Conservation (phyloP, 2,888 invertebrate species). For the Argyresthia albistria region DNA sequence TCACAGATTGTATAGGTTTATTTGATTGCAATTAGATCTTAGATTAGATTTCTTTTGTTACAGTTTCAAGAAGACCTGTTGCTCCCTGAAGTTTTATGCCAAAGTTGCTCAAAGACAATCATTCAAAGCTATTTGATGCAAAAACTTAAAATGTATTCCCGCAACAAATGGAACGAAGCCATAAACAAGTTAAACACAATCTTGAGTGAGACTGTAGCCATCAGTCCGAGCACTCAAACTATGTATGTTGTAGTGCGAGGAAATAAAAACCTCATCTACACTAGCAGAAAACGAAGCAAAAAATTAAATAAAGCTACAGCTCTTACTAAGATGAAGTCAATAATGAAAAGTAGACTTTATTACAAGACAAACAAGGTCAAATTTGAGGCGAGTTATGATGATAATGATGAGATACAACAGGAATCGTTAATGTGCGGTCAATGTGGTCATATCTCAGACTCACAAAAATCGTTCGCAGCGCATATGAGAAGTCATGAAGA, state of each 20-base stretch:
- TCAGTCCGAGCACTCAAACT: conserved; percentile 23
- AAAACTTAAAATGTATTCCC: conserved; percentile 32
- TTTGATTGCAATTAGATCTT: neutral
- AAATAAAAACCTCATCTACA: conserved; percentile 29
- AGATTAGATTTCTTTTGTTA: conserved; percentile 13
- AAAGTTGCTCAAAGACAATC: conserved; percentile 31
- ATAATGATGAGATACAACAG: neutral
- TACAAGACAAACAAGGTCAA: conserved; percentile 21
- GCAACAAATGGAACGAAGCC: conserved; percentile 29
- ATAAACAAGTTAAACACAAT: conserved; percentile 22
- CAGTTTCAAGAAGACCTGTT: conserved; percentile 30
- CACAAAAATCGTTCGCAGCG: conserved; percentile 21
- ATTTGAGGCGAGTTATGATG: neutral
- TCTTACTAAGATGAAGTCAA: conserved; percentile 30
- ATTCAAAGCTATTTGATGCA: conserved; percentile 38
- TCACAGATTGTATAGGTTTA: neutral
- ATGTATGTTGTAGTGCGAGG: conserved; percentile 32
- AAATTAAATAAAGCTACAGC: conserved; percentile 25
- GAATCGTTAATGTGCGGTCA: conserved; percentile 29
- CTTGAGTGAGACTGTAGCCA: conserved; percentile 21
- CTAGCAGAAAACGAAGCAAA: conserved; percentile 25
- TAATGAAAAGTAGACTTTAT: conserved; percentile 25
- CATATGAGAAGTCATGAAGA: conserved; percentile 35
- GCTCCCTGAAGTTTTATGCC: conserved; percentile 40
- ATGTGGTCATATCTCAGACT: conserved; percentile 32